Evolutionary conservation across 64 coral and sea anemone genomes (phyloP), one percentile per base, ranked within the genome.

Genomic region (Stylophora pistillata): DNA sequence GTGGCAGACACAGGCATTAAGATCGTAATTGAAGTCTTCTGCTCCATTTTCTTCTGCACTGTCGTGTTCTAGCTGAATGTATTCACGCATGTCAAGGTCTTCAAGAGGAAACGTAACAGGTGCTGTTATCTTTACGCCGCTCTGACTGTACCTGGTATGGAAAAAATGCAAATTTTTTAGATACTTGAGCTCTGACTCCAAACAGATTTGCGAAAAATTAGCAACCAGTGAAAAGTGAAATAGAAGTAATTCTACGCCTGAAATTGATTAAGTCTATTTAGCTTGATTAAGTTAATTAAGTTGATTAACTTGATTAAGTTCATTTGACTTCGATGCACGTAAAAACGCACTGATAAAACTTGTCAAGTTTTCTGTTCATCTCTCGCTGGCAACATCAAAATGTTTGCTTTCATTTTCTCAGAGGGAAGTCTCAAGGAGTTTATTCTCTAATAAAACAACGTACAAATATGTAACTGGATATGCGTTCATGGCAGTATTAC

Each of bases 1-100:
- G 14, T 95, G 94, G 27, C 85, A 95, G 5, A 95, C 79, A 29
- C 77, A 83, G 27, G 72, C 89, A 53, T 92, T 81, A 18, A 95
- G 94, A 71, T 95, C 94, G 66, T 89, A 95, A 37, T 88, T 15
- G 29, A 75, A 73, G 12, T 95, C 85, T 20, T 58, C 86, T 21
- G 85, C 73, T 37, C 78, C 28, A 74, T 14, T 41, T n/a, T 28
- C 26, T 1, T 89, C 47, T 54, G 74, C 56, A 12, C 74, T 58
- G 13, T 60, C 54, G 32, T 81, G 78, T 9, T 73, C 70, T 29
- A 73, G 6, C 18, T 90, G 65, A 53, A 76, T 78, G 66, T 74
- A 92, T 85, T 92, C 81, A 16, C 86, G 7, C 85, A 95, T 81
- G 54, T 95, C 85, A 32, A 95, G 61, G 9, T 89, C 78, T 15